Percentiles rank a stretch among this genome's conserved stretches.
These are phyloP conservation scores for Hydrochoerus hydrochaeris DNA, from an alignment of 2,113 vertebrate genomes.

Conservation along the genomic window DNA sequence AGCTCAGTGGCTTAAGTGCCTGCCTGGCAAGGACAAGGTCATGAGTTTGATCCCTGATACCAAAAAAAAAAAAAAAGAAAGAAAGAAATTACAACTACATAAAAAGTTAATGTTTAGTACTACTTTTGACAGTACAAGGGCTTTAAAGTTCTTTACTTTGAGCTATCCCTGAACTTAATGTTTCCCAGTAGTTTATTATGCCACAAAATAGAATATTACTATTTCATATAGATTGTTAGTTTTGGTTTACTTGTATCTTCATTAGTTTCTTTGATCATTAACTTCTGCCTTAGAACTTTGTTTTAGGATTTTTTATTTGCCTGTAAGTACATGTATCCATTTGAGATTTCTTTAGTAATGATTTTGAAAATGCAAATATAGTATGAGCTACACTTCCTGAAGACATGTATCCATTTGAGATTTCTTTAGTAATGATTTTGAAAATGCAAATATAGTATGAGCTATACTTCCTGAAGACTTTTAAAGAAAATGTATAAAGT, in stretches of 20 bases:
- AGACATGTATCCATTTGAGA: background rate
- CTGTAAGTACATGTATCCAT: background rate
- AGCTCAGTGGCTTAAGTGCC: too few relatives aligned
- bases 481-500: background rate
- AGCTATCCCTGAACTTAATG: background rate
- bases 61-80: too few relatives aligned
- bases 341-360: slow-evolving; percentile 31
- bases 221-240: background rate
- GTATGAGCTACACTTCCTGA: background rate
- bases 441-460: slow-evolving; percentile 6
- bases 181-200: background rate
- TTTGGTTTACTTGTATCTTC: background rate
- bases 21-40: too few relatives aligned
- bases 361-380: slow-evolving; percentile 9
- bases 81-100: background rate
- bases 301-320: background rate
- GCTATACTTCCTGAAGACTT: background rate
- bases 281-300: background rate
- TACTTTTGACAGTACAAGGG: background rate
- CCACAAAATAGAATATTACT: background rate
- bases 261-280: background rate
- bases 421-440: slow-evolving; percentile 9
- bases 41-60: too few relatives aligned
- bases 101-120: background rate
- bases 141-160: background rate